Percentiles rank a stretch among this genome's conserved stretches.
These are phyloP conservation scores for Fabriciana adippe DNA, from an alignment of 2,888 invertebrate genomes.

Conservation along the genomic window DNA sequence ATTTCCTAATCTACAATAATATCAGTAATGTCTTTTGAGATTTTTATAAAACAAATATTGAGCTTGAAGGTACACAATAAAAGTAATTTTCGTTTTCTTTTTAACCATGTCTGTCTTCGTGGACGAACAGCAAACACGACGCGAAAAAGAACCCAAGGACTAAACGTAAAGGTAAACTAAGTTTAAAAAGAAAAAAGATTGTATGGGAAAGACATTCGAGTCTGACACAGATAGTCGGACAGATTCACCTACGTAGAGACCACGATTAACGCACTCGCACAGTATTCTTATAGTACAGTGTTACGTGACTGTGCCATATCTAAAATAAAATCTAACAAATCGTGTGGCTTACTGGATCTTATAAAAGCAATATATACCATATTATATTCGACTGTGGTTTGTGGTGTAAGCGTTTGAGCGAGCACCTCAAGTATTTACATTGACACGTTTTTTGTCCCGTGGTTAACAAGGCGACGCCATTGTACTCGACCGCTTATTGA, in stretches of 20 bases:
- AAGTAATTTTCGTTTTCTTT: slow-evolving; percentile 70
- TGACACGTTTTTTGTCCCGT: slow-evolving; percentile 73
- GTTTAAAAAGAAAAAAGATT: slow-evolving; percentile 54
- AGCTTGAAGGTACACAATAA: slow-evolving; percentile 46
- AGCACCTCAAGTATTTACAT: slow-evolving; percentile 63
- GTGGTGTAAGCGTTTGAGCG: slow-evolving; percentile 53
- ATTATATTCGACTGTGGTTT: slow-evolving; percentile 55
- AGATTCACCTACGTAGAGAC: slow-evolving; percentile 54
- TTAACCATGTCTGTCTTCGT: slow-evolving; percentile 48
- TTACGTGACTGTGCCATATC: slow-evolving; percentile 42
- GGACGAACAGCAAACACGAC: slow-evolving; percentile 52
- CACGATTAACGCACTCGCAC: slow-evolving; percentile 32
- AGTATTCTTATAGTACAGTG: slow-evolving; percentile 30
- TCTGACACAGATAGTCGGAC: slow-evolving; percentile 56
- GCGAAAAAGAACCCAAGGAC: slow-evolving; percentile 61
- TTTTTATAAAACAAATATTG: slow-evolving; percentile 39
- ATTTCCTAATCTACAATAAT: no score
- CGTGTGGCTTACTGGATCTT: slow-evolving; percentile 46
- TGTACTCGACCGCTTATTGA: slow-evolving; percentile 65
- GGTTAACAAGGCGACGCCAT: slow-evolving; percentile 71
- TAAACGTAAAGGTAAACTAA: slow-evolving; percentile 62
- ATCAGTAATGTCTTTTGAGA: no score
- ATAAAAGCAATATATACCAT: slow-evolving; percentile 39
- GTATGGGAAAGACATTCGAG: slow-evolving; percentile 57
- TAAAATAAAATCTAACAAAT: slow-evolving; percentile 33